Evolutionary conservation across 2,888 invertebrate species (phyloP), one percentile per base, ranked within the genome.

Genomic region (Hirtodrosophila duncani): DNA sequence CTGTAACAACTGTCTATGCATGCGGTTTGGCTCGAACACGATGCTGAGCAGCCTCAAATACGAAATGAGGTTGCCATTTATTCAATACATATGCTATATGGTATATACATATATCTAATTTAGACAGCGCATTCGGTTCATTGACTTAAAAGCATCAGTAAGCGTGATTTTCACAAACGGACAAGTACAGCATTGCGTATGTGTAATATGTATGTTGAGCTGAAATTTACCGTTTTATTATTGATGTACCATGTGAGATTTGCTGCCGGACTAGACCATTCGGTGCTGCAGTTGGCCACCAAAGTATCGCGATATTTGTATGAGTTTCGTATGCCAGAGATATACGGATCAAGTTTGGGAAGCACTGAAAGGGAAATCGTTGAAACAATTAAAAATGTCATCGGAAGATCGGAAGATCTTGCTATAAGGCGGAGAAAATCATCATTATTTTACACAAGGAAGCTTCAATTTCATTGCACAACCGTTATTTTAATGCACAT

Each of bases 211-310:
- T n/a, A n/a, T n/a, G n/a, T n/a, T n/a, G n/a, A n/a, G n/a, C n/a
- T n/a, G n/a, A n/a, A 62, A 83, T 84, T 68, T 84, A 87, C 87
- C 77, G 85, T 85, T 82, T 85, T 84, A 67, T 85, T 85, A 81
- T 87, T 86, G 64, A 87, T 86, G 58, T 83, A 86, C 87, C 87
- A 87, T 45, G 82, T 84, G 26, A 87, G 81, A 49, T 78, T 80
- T 42, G 87, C 83, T 49, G 84, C 81, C 31, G 87, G 87, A 80
- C 80, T 86, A 31, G 87, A 87, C 85, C 84, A 84, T 45, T 87
- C 87, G 13, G 87, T 84, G 51, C 86, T 87, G 72, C 87, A 87
- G 69, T 87, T 87, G 64, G 85, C 84, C 59, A 84, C 60, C 51
- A 87, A 71, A 58, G 82, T 83, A 68, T 87, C 87, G 45, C 84